Evolutionary conservation across 2,113 vertebrate genomes (phyloP), one percentile per base, ranked within the genome.

Genomic region (Menura novaehollandiae): DNA sequence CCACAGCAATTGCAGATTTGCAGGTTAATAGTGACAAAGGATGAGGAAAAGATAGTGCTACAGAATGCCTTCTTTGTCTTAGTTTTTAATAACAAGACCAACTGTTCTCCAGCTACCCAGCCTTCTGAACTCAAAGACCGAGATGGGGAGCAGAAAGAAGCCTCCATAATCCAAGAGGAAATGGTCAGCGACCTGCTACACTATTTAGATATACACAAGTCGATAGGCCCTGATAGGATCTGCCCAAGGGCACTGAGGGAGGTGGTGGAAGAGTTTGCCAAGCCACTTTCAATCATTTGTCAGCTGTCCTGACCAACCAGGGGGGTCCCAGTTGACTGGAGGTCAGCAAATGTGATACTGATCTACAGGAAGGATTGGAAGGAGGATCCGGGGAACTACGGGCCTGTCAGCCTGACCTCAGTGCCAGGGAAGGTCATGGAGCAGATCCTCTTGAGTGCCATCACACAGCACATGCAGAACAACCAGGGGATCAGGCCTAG

Each of bases 301-400:
- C 46, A 41, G 44, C 44, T 37, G 23, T 59, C 44, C 39, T 44
- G 37, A 39, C 51, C 46, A 52, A 14, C 44, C 8, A 49, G 46
- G 37, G 37, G 7, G 22, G 10, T 44, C 10, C 33, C 52, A 24
- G 37, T 24, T 67, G 59, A 10, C 68, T 24, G 14, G 44, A 44
- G 51, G 44, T 30, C 46, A 74, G 37, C 13, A 52, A 2, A 10
- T 44, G 33, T 6, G 16, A 27, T 17, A 15, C 19, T 10, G 23
- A 23, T 4, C 33, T 24, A 46, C 33, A 67, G 73, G 19, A 74
- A 59, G 13, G 27, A 19, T 30, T 0, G 0, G 44, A 44, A 37
- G 52, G 19, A 74, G 15, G 18, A 46, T 46, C 1, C 15, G 8
- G 23, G 44, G 68, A 81, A 13, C 5, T 9, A 13, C 37, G 66